Conservation (phyloP, 2,113 vertebrate species). For the Dasyprocta punctata region DNA sequence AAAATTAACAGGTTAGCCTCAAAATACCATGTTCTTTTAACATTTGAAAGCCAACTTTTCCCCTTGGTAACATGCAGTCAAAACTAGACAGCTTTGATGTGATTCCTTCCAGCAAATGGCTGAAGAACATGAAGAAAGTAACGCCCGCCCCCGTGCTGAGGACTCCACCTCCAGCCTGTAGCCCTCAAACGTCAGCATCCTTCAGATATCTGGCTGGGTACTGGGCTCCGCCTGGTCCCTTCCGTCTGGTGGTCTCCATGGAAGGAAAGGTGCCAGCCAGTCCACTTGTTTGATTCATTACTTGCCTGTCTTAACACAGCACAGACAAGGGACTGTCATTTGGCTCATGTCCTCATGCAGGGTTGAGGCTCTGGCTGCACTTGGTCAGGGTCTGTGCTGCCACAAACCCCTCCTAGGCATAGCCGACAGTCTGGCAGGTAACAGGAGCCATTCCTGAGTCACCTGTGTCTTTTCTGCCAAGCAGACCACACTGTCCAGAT, state of each 20-base stretch:
- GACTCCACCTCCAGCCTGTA: background rate
- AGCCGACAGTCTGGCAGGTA: accelerated
- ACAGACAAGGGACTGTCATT: background rate
- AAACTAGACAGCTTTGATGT: accelerated
- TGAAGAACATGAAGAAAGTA: background rate
- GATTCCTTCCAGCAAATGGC: background rate
- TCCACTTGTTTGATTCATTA: background rate
- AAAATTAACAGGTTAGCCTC: background rate
- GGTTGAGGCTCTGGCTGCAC: background rate
- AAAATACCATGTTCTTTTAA: background rate
- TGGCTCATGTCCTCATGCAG: background rate
- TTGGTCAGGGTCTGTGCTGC: background rate
- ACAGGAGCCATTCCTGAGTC: background rate
- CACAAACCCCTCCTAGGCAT: background rate
- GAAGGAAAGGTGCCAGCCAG: background rate
- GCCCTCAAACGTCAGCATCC: background rate
- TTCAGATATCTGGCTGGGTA: background rate
- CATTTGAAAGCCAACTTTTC: background rate
- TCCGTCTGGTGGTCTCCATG: background rate
- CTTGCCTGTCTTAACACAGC: background rate
- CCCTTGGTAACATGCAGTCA: background rate
- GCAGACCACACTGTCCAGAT: background rate
- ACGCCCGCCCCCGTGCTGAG: accelerated
- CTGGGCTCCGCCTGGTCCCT: background rate
- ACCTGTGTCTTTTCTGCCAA: background rate